Conservation (phyloP, 2,113 vertebrate species). For the Tachysurus fulvidraco region DNA sequence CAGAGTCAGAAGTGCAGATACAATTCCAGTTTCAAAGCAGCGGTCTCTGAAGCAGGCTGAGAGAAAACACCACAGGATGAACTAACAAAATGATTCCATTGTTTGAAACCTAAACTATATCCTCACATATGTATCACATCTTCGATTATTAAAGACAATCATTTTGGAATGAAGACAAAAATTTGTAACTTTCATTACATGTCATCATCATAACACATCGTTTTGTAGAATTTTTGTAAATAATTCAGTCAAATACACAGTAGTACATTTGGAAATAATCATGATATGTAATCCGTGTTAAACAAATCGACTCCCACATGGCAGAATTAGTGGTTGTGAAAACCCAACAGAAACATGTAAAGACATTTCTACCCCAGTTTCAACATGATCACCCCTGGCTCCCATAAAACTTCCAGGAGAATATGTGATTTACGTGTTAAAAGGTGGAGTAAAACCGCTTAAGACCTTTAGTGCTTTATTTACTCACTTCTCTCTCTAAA, state of each 20-base stretch:
- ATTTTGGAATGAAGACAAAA: background rate
- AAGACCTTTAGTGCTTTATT: background rate
- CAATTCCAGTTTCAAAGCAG: conserved; percentile 78
- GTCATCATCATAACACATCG: background rate
- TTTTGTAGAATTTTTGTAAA: background rate
- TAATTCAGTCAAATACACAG: background rate
- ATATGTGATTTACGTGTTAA: background rate
- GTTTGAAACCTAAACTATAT: background rate
- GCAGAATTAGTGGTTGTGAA: background rate
- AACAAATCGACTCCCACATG: background rate
- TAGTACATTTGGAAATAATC: background rate
- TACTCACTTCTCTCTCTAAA: background rate
- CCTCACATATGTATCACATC: background rate
- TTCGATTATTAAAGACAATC: background rate
- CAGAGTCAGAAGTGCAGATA: conserved; percentile 72
- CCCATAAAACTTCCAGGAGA: background rate
- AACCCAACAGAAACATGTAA: background rate
- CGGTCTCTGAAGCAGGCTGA: conserved; percentile 78
- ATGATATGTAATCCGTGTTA: no score
- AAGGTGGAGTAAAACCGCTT: background rate
- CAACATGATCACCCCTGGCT: background rate
- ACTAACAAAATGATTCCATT: background rate
- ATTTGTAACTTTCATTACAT: background rate
- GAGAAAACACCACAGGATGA: conserved; percentile 1
- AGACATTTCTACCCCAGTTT: background rate